Base-by-base conservation (phyloP, 1,140 invertebrate species). In the Akabosia matsudoensis region DNA sequence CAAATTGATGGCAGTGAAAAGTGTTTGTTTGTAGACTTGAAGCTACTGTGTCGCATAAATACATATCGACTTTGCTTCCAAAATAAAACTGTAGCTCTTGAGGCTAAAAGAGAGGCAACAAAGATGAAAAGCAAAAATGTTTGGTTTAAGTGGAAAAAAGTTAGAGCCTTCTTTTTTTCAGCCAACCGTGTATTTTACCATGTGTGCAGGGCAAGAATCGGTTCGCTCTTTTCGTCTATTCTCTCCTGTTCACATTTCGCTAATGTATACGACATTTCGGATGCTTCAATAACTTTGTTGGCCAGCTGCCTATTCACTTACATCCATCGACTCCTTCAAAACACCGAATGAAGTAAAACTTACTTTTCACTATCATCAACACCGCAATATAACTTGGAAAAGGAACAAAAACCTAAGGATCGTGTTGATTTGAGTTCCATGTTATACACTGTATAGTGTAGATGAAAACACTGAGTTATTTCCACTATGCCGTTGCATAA, bases 271-370 rank as follows among this genome's bases (percentile, higher is more conserved):
- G 61, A 67, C 61, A 67, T 30, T 30, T 67, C 61, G 61, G 31
- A 67, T 67, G 28, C 61, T 67, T 67, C 61, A 67, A 67, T 67
- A 67, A 67, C 61, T 67, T 67, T 30, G 61, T 67, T 67, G 61
- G 61, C 61, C 28, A 31, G 61, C 61, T 67, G 61, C 61, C 61
- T 67, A 67, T 67, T 67, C 61, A 67, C 61, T 67, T 30, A 67
- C 61, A 67, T 67, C 31, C 61, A 67, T 67, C 61, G 26, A 30
- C 28, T 67, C 30, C 3, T 24, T 56, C 37, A n/a, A 45, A 45
- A 45, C 37, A 45, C 37, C 37, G 18, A 45, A 18, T 45, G 18
- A 18, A n/a, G n/a, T n/a, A 45, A 45, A 45, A 45, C 18, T 45
- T 45, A 45, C 37, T n/a, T n/a, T n/a, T n/a, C n/a, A n/a, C n/a